Evolutionary conservation across 1,140 invertebrate species (phyloP).

Genomic region (Magallana ariakensis): DNA sequence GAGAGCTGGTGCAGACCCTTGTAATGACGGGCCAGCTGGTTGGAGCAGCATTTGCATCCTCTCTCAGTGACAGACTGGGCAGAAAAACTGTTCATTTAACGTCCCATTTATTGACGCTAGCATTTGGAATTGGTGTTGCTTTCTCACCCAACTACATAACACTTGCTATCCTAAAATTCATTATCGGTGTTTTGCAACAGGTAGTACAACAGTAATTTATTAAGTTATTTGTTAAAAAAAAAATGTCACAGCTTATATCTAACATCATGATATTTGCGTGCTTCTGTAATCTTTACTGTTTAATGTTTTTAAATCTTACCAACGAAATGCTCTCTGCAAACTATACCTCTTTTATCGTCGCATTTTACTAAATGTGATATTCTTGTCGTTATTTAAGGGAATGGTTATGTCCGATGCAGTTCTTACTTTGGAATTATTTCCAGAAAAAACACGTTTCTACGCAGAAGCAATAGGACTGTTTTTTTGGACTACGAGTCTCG

Average conservation of each 20-base stretch:
- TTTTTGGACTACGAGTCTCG: conserved; percentile 39
- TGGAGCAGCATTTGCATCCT: conserved; percentile 54
- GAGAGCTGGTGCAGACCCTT: conserved; percentile 65
- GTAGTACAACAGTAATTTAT: conserved; percentile 12
- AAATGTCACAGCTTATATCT: no score
- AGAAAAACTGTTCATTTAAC: conserved; percentile 62
- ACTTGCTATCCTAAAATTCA: conserved; percentile 50
- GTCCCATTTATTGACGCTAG: conserved; percentile 42
- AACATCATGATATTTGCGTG: no score
- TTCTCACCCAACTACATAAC: conserved; percentile 53
- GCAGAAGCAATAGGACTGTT: background rate
- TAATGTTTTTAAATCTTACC: no score
- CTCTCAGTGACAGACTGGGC: conserved; percentile 63
- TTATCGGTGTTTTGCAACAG: conserved; percentile 62
- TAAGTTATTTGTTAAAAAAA: no score
- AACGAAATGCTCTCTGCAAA: no score
- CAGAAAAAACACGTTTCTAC: conserved; percentile 4
- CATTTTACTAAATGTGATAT: background rate
- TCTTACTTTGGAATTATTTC: conserved; percentile 2
- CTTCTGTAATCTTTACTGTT: no score
- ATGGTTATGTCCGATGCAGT: conserved; percentile 7
- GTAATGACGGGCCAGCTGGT: conserved; percentile 64
- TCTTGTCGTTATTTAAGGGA: conserved; percentile 3
- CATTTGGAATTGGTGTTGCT: conserved; percentile 39
- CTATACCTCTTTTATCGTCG: no score